Percentiles rank a stretch among this genome's conserved stretches.
phyloP scores from a whole-genome alignment of 1,140 invertebrate species.

The Battus philenor region DNA sequence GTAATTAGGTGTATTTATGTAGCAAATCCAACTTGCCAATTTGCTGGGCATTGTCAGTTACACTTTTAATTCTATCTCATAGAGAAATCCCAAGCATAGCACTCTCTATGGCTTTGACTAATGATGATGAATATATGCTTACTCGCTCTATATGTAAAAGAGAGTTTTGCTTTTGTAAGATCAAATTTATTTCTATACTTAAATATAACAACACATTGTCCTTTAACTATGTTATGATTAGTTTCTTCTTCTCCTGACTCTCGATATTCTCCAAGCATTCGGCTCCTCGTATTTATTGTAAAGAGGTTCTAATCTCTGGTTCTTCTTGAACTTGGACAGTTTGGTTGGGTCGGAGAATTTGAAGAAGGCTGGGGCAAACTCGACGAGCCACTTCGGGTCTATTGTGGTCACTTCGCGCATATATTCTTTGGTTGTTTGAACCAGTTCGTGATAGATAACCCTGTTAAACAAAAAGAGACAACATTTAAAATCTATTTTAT shows the following conservation, averaged over 20 bases:
- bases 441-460: conserved; percentile 99
- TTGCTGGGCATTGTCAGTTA: no score
- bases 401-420: conserved; percentile 99
- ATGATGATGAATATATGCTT: no score
- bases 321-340: conserved; percentile 99
- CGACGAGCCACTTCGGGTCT: conserved; percentile 99
- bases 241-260: conserved; percentile 92
- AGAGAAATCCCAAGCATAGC: no score
- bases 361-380: conserved; percentile 99
- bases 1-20: no score
- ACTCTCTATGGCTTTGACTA: no score
- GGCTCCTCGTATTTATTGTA: conserved; percentile 99
- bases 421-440: conserved; percentile 99
- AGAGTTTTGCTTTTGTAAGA: no score
- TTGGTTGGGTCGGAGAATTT: conserved; percentile 99
- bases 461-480: conserved; percentile 69
- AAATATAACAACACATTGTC: no score
- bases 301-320: conserved; percentile 97
- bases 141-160: no score
- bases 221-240: no score
- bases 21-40: no score
- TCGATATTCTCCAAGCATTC: conserved; percentile 98
- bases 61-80: no score
- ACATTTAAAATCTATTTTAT: not conserved
- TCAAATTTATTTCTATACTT: no score